Evolutionary conservation across 2,797 vertebrate species (phyloP).

Genomic region (Syngnathus rostellatus): DNA sequence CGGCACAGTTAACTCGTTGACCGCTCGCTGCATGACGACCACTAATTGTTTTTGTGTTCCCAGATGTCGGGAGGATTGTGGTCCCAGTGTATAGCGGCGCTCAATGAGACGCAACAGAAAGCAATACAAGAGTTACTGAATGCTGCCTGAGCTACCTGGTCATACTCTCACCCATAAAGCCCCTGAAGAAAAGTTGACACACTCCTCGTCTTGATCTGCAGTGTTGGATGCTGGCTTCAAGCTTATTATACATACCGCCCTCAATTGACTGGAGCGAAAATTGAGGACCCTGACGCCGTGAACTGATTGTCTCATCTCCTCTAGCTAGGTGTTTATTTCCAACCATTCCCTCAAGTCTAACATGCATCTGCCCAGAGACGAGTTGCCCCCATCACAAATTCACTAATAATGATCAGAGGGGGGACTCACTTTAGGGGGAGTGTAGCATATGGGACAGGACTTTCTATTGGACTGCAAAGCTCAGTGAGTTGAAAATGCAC

Average conservation of each 20-base stretch:
- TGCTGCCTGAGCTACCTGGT: slow-evolving; percentile 73
- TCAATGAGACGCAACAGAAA: slow-evolving; percentile 90
- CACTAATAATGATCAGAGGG: slow-evolving; percentile 29
- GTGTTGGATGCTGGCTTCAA: slow-evolving; percentile 38
- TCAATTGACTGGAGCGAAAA: slow-evolving; percentile 22
- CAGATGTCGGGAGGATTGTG: slow-evolving; percentile 90
- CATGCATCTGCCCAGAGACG: slow-evolving; percentile 14
- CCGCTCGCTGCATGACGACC: neutral
- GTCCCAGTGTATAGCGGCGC: slow-evolving; percentile 89
- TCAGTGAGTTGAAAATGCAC: slow-evolving; percentile 48
- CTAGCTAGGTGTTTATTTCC: slow-evolving; percentile 30
- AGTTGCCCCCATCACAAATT: slow-evolving; percentile 25
- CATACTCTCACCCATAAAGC: slow-evolving; percentile 32
- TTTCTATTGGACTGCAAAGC: slow-evolving; percentile 47
- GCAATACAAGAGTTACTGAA: slow-evolving; percentile 95
- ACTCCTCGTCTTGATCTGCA: slow-evolving; percentile 40
- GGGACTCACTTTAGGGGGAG: neutral
- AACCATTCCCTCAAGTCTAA: slow-evolving; percentile 29
- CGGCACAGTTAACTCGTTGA: neutral
- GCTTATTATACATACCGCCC: slow-evolving; percentile 10
- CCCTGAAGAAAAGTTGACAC: slow-evolving; percentile 49
- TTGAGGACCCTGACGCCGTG: slow-evolving; percentile 34
- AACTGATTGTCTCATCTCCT: slow-evolving; percentile 15
- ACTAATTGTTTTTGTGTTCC: neutral
- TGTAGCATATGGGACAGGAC: slow-evolving; percentile 25